phyloP scores from a whole-genome alignment of 2,797 vertebrate species.

The Syndactyla subalaris region DNA sequence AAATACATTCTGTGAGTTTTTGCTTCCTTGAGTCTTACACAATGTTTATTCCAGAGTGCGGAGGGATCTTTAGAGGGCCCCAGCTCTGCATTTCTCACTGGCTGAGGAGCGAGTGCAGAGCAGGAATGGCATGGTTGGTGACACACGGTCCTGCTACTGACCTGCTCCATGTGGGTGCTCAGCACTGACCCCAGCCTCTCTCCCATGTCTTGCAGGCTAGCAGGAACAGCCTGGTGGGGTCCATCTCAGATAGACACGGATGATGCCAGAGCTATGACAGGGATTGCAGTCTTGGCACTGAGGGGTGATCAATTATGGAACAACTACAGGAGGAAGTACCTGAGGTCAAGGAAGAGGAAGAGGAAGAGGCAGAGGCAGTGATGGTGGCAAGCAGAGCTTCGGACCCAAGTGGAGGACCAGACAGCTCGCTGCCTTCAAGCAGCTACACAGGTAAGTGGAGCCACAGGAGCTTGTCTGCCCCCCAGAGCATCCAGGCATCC shows the following conservation, averaged over 20 bases:
- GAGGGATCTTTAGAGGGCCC: not conserved
- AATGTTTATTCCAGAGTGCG: not conserved
- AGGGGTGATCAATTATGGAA: constrained; percentile 82
- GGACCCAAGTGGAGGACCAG: constrained; percentile 75
- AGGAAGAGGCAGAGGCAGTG: constrained; percentile 73
- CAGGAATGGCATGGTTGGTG: not conserved
- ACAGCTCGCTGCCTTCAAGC: constrained; percentile 79
- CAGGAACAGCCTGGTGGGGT: constrained; percentile 69
- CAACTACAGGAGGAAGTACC: constrained; percentile 82
- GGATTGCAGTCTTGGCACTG: constrained; percentile 77
- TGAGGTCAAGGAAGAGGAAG: constrained; percentile 80
- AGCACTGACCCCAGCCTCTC: not conserved
- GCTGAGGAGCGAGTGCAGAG: not conserved
- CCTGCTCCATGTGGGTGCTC: not conserved
- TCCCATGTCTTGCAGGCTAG: constrained; percentile 59
- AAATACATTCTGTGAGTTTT: not conserved
- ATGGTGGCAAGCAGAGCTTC: constrained; percentile 72
- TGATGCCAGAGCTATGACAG: constrained; percentile 83
- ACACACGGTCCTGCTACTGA: not conserved
- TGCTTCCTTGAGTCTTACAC: not conserved
- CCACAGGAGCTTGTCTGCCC: not conserved
- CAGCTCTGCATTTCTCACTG: not conserved
- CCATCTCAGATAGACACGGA: constrained; percentile 73
- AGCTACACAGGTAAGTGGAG: constrained; percentile 85
- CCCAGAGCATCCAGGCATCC: not conserved